These are phyloP conservation scores for Siniperca obscura DNA, from an alignment of 2,797 vertebrate genomes.

Conservation along the genomic window DNA sequence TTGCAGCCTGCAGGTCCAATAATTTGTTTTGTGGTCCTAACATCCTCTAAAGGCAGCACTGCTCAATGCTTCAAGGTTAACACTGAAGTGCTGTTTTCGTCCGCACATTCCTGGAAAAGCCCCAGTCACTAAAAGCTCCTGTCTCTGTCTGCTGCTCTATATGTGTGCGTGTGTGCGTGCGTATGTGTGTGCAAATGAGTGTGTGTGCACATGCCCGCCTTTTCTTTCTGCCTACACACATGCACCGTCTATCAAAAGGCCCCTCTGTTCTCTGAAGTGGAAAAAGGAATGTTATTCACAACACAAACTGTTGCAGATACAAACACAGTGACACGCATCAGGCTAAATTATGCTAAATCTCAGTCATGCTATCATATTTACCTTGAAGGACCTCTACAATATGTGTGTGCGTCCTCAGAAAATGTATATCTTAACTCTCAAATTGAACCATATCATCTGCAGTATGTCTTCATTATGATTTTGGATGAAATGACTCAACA, in stretches of 20 bases:
- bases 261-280: slow-evolving; percentile 53
- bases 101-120: slow-evolving; percentile 68
- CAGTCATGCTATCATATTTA: slow-evolving; percentile 29
- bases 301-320: slow-evolving; percentile 52
- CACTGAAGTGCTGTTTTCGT: slow-evolving; percentile 80
- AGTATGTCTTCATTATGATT: not conserved
- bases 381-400: slow-evolving; percentile 30
- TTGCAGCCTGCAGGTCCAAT: slow-evolving; percentile 74
- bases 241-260: slow-evolving; percentile 57
- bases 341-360: slow-evolving; percentile 38
- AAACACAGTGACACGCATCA: slow-evolving; percentile 39
- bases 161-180: slow-evolving; percentile 8
- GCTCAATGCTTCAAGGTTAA: slow-evolving; percentile 82
- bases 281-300: slow-evolving; percentile 59
- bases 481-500: slow-evolving; percentile 28
- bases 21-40: slow-evolving; percentile 78
- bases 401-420: not conserved
- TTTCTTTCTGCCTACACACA: slow-evolving; percentile 51
- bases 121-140: slow-evolving; percentile 72
- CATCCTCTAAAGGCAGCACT: slow-evolving; percentile 64
- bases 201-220: not conserved
- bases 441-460: slow-evolving; percentile 14
- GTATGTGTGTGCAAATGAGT: not conserved
- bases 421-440: slow-evolving; percentile 14
- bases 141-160: slow-evolving; percentile 53